Evolutionary conservation across 2,797 vertebrate genomes (phyloP), one percentile per base, ranked within the genome.

Genomic region (Anniella stebbinsi): DNA sequence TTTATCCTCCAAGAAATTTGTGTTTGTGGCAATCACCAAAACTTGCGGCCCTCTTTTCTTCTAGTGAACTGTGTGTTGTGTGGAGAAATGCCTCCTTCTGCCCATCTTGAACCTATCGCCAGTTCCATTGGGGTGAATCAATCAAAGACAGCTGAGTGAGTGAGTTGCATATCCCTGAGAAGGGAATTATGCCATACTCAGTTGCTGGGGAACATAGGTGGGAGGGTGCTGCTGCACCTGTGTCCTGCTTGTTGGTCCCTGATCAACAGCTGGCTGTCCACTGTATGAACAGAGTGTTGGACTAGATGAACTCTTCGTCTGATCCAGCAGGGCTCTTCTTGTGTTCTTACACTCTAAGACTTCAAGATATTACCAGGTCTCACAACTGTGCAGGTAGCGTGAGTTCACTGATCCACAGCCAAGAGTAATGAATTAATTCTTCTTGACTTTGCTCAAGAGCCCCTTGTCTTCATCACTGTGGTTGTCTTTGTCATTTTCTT

Each of bases 401-500:
- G 25, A 30, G 13, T 69, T 36, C 82, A 73, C 33, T 76, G 83
- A 87, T 38, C 86, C 60, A 88, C 89, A 87, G 85, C 80, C 30
- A 89, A 91, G 41, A 38, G 25, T 91, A 94, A 84, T n/a, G 3
- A 30, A n/a, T 45, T 0, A 1, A 1, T 54, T 90, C 41, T 78
- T 48, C 21, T 66, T 21, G 51, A 2, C 25, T 84, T 88, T 73
- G 38, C 70, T 66, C 41, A 87, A 88, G 84, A 85, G 60, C 92
- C 75, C 88, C 80, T 2, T 51, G 36, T 57, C 17, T 77, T 77
- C 10, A 28, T 57, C 15, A 36, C 21, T n/a, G 3, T 57, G 36
- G 30, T 89, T 90, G 78, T 80, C 23, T 67, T 90, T 72, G 83
- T 10, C 4, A 86, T 92, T 90, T 77, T 77, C 87, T 90, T 89